phyloP scores from a whole-genome alignment of 2,888 invertebrate genomes.

The Oscheius sp. region DNA sequence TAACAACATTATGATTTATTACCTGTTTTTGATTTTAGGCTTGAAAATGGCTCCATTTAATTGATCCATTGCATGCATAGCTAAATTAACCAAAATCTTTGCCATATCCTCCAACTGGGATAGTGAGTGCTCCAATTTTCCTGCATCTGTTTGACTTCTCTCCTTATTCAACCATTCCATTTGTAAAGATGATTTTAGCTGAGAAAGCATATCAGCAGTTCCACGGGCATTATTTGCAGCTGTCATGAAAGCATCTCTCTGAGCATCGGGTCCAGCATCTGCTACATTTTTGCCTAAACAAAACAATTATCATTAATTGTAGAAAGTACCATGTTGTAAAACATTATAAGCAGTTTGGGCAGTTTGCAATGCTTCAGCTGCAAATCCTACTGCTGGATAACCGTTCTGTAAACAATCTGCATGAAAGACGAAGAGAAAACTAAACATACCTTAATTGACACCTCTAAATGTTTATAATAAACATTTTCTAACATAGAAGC shows the following conservation, averaged over 20 bases:
- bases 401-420: constrained; percentile 52
- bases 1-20: no score
- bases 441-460: constrained; percentile 79
- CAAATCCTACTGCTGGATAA: constrained; percentile 63
- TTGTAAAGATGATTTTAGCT: constrained; percentile 76
- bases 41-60: constrained; percentile 83
- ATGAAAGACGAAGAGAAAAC: no score
- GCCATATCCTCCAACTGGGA: constrained; percentile 65
- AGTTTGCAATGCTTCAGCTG: constrained; percentile 65
- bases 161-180: constrained; percentile 45
- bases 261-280: constrained; percentile 58
- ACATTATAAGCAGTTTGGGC: constrained; percentile 68
- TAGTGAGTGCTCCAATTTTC: constrained; percentile 76
- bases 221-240: constrained; percentile 89
- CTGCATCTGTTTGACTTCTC: constrained; percentile 73
- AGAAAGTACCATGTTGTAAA: constrained; percentile 51
- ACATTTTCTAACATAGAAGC: constrained; percentile 86
- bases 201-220: constrained; percentile 88
- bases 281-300: constrained; percentile 50
- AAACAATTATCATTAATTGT: constrained; percentile 20
- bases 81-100: constrained; percentile 45
- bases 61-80: constrained; percentile 73
- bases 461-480: constrained; percentile 80
- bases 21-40: constrained; percentile 73
- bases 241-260: constrained; percentile 75